Base-by-base conservation (phyloP, 2,797 vertebrate genomes). In the Acanthurus lineatus region DNA sequence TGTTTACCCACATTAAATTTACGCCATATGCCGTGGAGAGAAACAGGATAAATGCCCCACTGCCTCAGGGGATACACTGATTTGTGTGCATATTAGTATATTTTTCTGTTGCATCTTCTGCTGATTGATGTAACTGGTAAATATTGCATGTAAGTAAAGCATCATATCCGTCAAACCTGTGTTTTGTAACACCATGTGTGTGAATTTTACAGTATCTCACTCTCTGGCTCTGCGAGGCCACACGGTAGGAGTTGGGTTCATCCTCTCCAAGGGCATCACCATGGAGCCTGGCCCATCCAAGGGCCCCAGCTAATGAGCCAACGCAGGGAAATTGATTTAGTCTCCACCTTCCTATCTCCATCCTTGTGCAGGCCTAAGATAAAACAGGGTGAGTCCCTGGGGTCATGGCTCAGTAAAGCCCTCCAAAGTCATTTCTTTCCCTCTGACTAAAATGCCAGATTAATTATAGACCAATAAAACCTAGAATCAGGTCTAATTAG, bases 271-370 rank as follows among this genome's bases (percentile, higher is more conserved):
- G 83, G 90, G 78, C 80, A 81, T 89, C 77, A 66, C 74, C 67
- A 52, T 52, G n/a, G 84, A 88, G 72, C 45, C 53, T 17, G 53
- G 53, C 70, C 79, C 68, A 86, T 84, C 89, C 79, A 69, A 81
- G 81, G 76, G 87, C 86, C 81, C 66, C 49, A 42, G 77, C 84
- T 92, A 93, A 93, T 92, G 86, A 94, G 86, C 84, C 86, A 85
- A 71, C 25, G 73, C 84, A 81, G 83, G 66, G 52, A 89, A 89
- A 93, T 89, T 88, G 86, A 94, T 93, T 93, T 82, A 84, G 89
- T 85, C 83, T 81, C 84, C 88, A 71, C 85, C 86, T 79, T 76
- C 74, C 73, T 83, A 80, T 89, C 83, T 73, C 66, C 63, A 64
- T 80, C 61, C 56, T 32, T 32, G 19, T 80, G 77, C 76, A 86